Conservation (phyloP, 1,140 invertebrate species). For the Bombus difficillimus region DNA sequence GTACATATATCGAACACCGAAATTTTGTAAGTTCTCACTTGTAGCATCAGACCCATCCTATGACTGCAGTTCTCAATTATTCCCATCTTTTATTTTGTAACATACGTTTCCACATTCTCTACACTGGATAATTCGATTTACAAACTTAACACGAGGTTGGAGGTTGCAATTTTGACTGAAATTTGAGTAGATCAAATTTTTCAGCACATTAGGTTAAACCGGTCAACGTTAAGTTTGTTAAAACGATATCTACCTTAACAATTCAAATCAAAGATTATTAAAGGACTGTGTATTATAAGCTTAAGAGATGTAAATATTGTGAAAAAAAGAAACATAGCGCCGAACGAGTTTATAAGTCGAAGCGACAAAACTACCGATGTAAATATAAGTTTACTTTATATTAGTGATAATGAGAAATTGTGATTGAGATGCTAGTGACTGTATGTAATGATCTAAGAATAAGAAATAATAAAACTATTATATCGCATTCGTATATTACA, state of each 20-base stretch:
- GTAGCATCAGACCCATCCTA: not conserved
- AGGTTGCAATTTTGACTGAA: not conserved
- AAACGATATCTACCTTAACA: conserved; percentile 47
- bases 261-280: conserved; percentile 71
- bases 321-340: conserved; percentile 44
- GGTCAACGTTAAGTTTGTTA: conserved; percentile 6
- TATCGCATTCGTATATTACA: conserved; percentile 45
- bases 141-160: conserved; percentile 2
- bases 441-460: conserved; percentile 64
- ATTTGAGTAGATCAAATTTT: not conserved
- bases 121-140: not conserved
- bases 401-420: conserved; percentile 74
- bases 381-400: conserved; percentile 70
- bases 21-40: not conserved
- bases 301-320: conserved; percentile 75
- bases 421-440: conserved; percentile 81
- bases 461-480: conserved; percentile 57
- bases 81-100: not conserved
- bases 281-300: conserved; percentile 59
- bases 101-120: conserved; percentile 2
- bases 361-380: conserved; percentile 68
- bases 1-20: not conserved
- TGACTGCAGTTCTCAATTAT: not conserved
- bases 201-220: not conserved
- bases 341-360: conserved; percentile 36